Base-by-base conservation (phyloP, 2,797 vertebrate species). In the Pteronotus mesoamericanus region DNA sequence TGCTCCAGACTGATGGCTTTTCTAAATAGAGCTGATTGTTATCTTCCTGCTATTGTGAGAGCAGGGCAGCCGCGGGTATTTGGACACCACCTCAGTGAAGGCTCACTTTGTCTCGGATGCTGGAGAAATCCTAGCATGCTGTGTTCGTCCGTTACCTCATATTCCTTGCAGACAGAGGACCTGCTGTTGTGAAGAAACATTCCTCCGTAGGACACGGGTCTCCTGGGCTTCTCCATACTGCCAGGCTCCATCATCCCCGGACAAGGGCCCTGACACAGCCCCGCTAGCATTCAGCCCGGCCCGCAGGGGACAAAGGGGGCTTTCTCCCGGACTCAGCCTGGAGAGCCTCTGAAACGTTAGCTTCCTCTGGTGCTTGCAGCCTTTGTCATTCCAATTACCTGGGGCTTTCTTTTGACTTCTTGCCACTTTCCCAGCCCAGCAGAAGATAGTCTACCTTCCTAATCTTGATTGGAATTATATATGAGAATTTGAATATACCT, bases 371-470 rank as follows among this genome's bases (percentile, higher is more conserved):
- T 29, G 95, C 97, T 97, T 84, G 69, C 32, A 0, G 94, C 82
- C 97, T 98, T 98, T 98, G 98, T 98, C 96, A 79, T 98, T 97
- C 96, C 98, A 93, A 1, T 97, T 90, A n/a, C 97, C 79, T 88
- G 96, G 97, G 98, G 71, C 88, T 91, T 57, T 94, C 96, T 96
- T 96, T 97, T 98, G 97, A 98, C 93, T 34, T 96, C 94, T 94
- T 87, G 85, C 97, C 97, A 96, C 96, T 98, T 98, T 99, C 98
- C 98, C 98, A 98, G 98, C 96, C 95, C 59, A 86, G 96, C 89
- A 92, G 92, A 95, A 94, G 94, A 94, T 97, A 53, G 89, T 83
- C 97, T 97, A 68, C 97, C 92, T 95, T 97, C 97, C 97, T 96
- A 48, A 91, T 96, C 92, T 97, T 0, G 79, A 97, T 79, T 8